Evolutionary conservation across 92 coral and sea anemone genomes (phyloP), one percentile per base, ranked within the genome.

Genomic region (Epizoanthus fatuus): DNA sequence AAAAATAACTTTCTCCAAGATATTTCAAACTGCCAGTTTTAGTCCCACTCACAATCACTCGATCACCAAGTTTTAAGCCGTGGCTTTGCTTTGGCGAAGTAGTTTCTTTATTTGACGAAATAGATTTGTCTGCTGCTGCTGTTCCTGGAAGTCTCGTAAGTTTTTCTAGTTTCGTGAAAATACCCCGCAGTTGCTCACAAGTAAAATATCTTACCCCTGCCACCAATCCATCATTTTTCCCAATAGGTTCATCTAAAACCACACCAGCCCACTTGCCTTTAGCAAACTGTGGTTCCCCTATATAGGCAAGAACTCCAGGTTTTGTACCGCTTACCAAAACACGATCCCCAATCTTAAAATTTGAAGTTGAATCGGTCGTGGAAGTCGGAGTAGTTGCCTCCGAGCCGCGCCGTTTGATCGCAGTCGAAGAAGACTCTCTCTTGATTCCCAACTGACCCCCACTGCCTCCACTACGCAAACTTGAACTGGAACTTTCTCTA

Each of bases 211-310:
- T 82, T 15, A 93, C 95, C n/a, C 99, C 99, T 44, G 95, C 98
- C 39, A 97, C 99, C 17, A 95, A 87, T 3, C 99, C 99, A 60
- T 95, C 92, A 72, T 97, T 97, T 88, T 97, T 97, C 8, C 99
- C 99, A 1, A 89, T 87, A 0, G 98, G 81, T 62, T 97, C 98
- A 74, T 97, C 99, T 19, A 97, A 87, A 70, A 81, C 90, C 4
- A 97, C 92, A 7, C 99, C 99, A 70, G 98, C 99, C 99, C 99
- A 97, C 39, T 89, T 92, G 13, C 99, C 99, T 81, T 97, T 97
- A 49, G 99, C 99, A 80, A 97, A 97, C 62, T 94, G 88, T 64
- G 99, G 94, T 75, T 95, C 98, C 49, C 99, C 99, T 42, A 97
- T 83, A 86, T 93, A 97, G 17, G 96, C 98, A 84, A 97, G 89